These are phyloP conservation scores for Drosophila testacea DNA, from an alignment of 2,888 invertebrate genomes.

Conservation along the genomic window DNA sequence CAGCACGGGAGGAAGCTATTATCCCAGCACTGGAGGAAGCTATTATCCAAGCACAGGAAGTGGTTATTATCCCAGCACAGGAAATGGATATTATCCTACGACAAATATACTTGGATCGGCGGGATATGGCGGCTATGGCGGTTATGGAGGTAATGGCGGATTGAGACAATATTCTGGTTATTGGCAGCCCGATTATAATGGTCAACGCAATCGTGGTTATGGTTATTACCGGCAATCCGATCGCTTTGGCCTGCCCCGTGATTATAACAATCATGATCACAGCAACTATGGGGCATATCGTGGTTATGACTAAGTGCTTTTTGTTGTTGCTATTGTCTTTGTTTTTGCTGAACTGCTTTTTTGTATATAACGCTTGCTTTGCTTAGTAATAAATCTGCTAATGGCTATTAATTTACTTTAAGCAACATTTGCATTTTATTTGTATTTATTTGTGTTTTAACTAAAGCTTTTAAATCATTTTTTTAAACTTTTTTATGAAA, in stretches of 20 bases:
- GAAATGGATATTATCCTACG: slow-evolving; percentile 72
- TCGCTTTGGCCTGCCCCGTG: slow-evolving; percentile 79
- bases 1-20: slow-evolving; percentile 35
- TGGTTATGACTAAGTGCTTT: slow-evolving; percentile 70
- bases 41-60: slow-evolving; percentile 49
- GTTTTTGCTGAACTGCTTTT: slow-evolving; percentile 41
- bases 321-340: slow-evolving; percentile 25
- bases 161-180: slow-evolving; percentile 87
- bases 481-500: neutral
- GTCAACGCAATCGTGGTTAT: slow-evolving; percentile 87
- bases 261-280: slow-evolving; percentile 42
- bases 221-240: slow-evolving; percentile 86
- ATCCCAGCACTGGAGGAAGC: slow-evolving; percentile 46
- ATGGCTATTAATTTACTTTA: slow-evolving; percentile 45
- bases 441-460: too few relatives aligned
- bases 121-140: slow-evolving; percentile 86
- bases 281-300: slow-evolving; percentile 54
- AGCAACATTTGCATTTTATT: slow-evolving; percentile 32
- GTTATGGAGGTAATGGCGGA: slow-evolving; percentile 88
- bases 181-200: slow-evolving; percentile 86
- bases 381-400: slow-evolving; percentile 45
- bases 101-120: slow-evolving; percentile 81
- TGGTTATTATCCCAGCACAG: slow-evolving; percentile 41
- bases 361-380: slow-evolving; percentile 37
- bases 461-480: too few relatives aligned